Evolutionary conservation across 2,888 invertebrate genomes (phyloP).

Genomic region (Sepiola atlantica): DNA sequence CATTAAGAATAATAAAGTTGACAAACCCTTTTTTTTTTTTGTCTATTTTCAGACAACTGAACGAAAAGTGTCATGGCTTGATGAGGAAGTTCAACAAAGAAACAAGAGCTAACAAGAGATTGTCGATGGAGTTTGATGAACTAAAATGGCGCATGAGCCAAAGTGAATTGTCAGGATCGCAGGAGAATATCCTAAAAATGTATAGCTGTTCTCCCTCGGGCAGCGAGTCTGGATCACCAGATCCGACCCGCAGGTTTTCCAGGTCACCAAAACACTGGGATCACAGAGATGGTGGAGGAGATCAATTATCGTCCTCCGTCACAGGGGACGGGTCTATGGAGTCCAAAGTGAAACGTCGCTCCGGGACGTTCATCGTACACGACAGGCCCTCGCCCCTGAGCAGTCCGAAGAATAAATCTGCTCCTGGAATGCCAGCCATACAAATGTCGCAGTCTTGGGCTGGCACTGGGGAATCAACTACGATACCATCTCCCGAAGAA

Average conservation of each 20-base stretch:
- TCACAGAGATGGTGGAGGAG: background rate
- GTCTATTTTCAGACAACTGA: conserved; percentile 78
- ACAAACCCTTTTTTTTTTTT: background rate
- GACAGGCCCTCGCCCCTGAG: conserved; percentile 23
- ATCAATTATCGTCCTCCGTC: conserved; percentile 39
- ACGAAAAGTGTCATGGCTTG: conserved; percentile 83
- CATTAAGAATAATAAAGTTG: background rate
- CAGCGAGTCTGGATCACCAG: conserved; percentile 58
- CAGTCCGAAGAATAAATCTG: conserved; percentile 33
- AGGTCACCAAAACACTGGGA: conserved; percentile 40
- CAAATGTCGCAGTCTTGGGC: conserved; percentile 45
- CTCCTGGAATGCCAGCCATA: background rate
- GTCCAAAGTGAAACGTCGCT: background rate
- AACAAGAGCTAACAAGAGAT: conserved; percentile 84
- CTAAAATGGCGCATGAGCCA: conserved; percentile 85
- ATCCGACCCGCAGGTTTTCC: conserved; percentile 34
- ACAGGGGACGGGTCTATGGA: conserved; percentile 41
- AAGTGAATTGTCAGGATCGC: conserved; percentile 59
- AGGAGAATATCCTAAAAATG: conserved; percentile 60
- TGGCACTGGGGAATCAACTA: background rate
- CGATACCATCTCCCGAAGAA: conserved; percentile 5
- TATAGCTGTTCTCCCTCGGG: conserved; percentile 62
- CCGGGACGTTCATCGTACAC: background rate
- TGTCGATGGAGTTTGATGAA: conserved; percentile 90
- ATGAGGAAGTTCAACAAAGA: conserved; percentile 81